A percentile compares a stretch with the other conserved stretches of the same genome.
phyloP scores from a whole-genome alignment of 1,140 invertebrate species.

The Amphibalanus amphitrite region DNA sequence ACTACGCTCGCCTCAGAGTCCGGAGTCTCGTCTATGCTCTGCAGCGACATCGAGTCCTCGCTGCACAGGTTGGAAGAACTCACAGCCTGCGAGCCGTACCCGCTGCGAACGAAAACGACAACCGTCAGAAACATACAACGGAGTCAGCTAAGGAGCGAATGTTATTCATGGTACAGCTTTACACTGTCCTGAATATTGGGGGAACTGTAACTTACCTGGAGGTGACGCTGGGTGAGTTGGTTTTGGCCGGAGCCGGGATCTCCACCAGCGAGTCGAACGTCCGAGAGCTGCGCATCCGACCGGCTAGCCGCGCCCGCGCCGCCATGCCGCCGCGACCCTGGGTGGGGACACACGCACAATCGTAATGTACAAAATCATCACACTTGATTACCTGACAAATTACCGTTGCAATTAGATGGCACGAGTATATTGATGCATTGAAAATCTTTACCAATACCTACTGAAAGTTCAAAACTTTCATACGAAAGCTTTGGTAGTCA shows the following conservation, averaged over 20 bases:
- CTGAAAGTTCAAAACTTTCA: no score
- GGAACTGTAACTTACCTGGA: slow-evolving; percentile 35
- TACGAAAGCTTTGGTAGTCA: no score
- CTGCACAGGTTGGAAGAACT: slow-evolving; percentile 27
- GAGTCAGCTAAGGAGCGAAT: no score
- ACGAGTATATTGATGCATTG: no score
- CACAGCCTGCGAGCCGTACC: slow-evolving; percentile 34
- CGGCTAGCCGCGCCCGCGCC: not conserved
- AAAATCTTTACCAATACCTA: no score
- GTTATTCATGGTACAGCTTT: no score
- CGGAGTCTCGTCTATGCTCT: slow-evolving; percentile 69
- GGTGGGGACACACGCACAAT: no score
- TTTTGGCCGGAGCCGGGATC: slow-evolving; percentile 38
- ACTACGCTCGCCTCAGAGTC: slow-evolving; percentile 25
- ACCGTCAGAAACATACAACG: no score
- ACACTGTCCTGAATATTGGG: no score
- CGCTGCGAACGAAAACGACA: slow-evolving; percentile 10
- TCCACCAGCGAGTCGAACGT: slow-evolving; percentile 52
- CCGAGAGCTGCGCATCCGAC: slow-evolving; percentile 19
- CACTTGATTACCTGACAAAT: no score
- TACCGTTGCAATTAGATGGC: no score
- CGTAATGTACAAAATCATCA: no score
- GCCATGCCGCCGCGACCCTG: not conserved
- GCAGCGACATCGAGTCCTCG: slow-evolving; percentile 73
- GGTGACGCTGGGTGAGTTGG: slow-evolving; percentile 52